Base-by-base conservation (phyloP, 1,140 invertebrate genomes). In the Glossosoma conforme region DNA sequence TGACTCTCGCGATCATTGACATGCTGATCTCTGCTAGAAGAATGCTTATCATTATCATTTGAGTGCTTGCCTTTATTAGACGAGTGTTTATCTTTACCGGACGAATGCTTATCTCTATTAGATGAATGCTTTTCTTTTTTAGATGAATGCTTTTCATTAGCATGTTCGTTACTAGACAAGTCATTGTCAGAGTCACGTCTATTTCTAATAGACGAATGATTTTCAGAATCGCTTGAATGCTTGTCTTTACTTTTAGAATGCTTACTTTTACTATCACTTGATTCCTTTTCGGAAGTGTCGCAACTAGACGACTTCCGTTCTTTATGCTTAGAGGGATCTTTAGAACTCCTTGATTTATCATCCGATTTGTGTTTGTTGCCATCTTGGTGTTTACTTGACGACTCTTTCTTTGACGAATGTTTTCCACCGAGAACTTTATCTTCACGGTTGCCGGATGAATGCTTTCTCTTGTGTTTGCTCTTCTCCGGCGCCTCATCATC, bases 61-160 rank as follows among this genome's bases (percentile, higher is more conserved):
- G 58, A 52, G 42, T 44, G 22, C 11, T 33, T 14, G n/a, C 51
- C 41, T 35, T 22, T 53, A 10, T 37, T 28, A 22, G 18, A 22
- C 35, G 46, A 48, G 25, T 54, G 56, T 37, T 20, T 58, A 32
- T 52, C 30, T 42, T 52, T 56, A 30, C 52, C 44, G 35, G n/a
- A n/a, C n/a, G n/a, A n/a, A n/a, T 50, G 25, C 42, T 46, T 41
- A 25, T 56, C 30, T 18, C 32, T 19, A 30, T 44, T 21, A 24
- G 15, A 35, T 30, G 38, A 37, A 32, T 44, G 28, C 32, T 56
- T 59, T 18, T 47, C 24, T 43, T 48, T 60, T 32, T 52, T 52
- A 18, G 51, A 60, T 44, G 55, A 55, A 37, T 47, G 32, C 40
- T 59, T 60, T 15, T 50, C 33, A 44, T 49, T 47, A 18, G 51